These are phyloP conservation scores for Homarus gammarus DNA, from an alignment of 2,888 invertebrate genomes.

Conservation along the genomic window DNA sequence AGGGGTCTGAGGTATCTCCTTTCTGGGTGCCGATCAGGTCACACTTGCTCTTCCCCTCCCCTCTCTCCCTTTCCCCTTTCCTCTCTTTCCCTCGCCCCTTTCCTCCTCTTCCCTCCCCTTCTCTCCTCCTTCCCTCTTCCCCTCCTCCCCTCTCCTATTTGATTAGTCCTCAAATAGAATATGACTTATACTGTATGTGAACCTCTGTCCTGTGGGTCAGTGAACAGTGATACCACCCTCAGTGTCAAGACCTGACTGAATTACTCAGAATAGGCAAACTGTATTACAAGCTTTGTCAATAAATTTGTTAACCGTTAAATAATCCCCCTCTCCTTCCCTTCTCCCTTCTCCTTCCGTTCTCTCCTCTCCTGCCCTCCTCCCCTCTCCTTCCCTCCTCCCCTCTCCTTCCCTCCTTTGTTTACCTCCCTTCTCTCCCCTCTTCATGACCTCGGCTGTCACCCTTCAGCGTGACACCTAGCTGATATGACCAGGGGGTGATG, in stretches of 20 bases:
- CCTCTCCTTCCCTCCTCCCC: neutral
- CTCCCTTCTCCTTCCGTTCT: neutral
- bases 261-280: no score
- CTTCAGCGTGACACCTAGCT: no score
- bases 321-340: neutral
- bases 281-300: no score
- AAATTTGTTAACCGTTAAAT: no score
- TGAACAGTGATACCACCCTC: no score
- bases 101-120: neutral
- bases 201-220: no score
- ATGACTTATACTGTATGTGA: no score
- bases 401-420: neutral
- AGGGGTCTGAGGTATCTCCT: neutral
- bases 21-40: neutral
- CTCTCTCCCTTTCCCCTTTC: neutral
- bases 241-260: no score
- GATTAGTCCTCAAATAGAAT: no score
- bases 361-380: neutral
- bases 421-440: neutral
- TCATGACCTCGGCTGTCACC: neutral
- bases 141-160: no score
- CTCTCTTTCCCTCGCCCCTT: neutral
- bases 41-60: neutral
- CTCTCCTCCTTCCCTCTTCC: neutral
- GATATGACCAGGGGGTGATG: no score